A percentile compares a stretch with the other conserved stretches of the same genome.
phyloP scores from a whole-genome alignment of 2,888 invertebrate species.

The Microdon myrmicae region DNA sequence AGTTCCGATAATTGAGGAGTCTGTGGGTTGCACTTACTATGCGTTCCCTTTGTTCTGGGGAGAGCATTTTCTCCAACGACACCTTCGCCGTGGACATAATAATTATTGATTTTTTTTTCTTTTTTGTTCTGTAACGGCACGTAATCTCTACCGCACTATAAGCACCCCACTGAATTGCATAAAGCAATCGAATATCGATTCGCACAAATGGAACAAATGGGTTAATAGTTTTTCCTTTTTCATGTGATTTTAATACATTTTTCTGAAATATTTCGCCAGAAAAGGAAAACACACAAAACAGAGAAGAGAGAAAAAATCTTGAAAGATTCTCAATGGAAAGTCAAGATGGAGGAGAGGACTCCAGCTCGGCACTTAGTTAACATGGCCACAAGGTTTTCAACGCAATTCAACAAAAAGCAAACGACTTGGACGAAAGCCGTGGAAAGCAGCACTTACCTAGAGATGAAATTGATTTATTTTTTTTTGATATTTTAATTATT shows the following conservation, averaged over 20 bases:
- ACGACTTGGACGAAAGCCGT: not conserved
- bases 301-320: slow-evolving; percentile 45
- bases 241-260: not conserved
- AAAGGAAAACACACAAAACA: not conserved
- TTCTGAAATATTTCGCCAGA: not conserved
- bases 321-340: slow-evolving; percentile 37
- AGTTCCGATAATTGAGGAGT: slow-evolving; percentile 37
- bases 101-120: slow-evolving; percentile 51
- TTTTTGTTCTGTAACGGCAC: slow-evolving; percentile 20
- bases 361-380: slow-evolving; percentile 6
- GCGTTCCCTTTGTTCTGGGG: too few relatives aligned
- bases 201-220: slow-evolving; percentile 13
- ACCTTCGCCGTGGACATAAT: too few relatives aligned
- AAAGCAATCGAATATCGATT: slow-evolving; percentile 35
- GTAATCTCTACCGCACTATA: slow-evolving; percentile 15
- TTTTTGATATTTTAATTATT: too few relatives aligned
- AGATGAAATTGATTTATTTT: slow-evolving; percentile 25
- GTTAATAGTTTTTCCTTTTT: not conserved
- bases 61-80: too few relatives aligned
- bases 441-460: slow-evolving; percentile 42
- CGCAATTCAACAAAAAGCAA: slow-evolving; percentile 19
- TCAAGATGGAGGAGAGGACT: too few relatives aligned
- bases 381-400: slow-evolving; percentile 28
- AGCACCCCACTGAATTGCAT: slow-evolving; percentile 29
- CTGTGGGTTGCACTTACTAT: too few relatives aligned